Evolutionary conservation across 2,113 vertebrate genomes (phyloP), one percentile per base, ranked within the genome.

Genomic region (Crotalus horridus): DNA sequence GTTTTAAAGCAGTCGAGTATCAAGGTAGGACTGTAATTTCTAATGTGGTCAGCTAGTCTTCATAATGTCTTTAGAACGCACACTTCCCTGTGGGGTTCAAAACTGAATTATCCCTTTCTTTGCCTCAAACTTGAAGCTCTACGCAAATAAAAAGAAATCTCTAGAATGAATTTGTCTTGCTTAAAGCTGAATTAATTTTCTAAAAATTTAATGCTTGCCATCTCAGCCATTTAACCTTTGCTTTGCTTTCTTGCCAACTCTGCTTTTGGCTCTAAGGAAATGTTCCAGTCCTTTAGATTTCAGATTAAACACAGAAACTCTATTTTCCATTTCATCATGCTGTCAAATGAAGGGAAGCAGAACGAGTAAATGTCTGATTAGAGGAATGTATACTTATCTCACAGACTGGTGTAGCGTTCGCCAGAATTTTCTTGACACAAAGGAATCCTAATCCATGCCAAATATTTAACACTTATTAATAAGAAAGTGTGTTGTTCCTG

Each of bases 151-250:
- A 95, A 48, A 64, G 94, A 96, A 64, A 96, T 93, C 4, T 92
- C 92, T 94, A 20, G 29, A 56, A 95, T 94, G 93, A 89, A 95
- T 86, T 93, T 89, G 95, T 94, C 95, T 94, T 90, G 90, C 92
- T 95, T 92, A 91, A 89, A 92, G 90, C 56, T 90, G 89, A 93
- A 91, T 96, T 95, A 96, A 95, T 91, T 92, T 94, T 90, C 92
- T 17, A 90, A 89, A 87, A 92, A 94, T 69, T 74, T 94, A 91
- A 92, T 53, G 7, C 53, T 54, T 94, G 95, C 89, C 43, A 92
- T 92, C 94, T 92, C 46, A 3, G 91, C 85, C 92, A 85, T 91
- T 61, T 59, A 87, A 61, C 90, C 95, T 95, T 93, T 29, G 48
- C 26, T 88, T 93, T 93, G 91, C 91, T 95, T 91, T 95, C 92